These are phyloP conservation scores for Prunella strophiata DNA, from an alignment of 2,797 vertebrate species.

Conservation along the genomic window DNA sequence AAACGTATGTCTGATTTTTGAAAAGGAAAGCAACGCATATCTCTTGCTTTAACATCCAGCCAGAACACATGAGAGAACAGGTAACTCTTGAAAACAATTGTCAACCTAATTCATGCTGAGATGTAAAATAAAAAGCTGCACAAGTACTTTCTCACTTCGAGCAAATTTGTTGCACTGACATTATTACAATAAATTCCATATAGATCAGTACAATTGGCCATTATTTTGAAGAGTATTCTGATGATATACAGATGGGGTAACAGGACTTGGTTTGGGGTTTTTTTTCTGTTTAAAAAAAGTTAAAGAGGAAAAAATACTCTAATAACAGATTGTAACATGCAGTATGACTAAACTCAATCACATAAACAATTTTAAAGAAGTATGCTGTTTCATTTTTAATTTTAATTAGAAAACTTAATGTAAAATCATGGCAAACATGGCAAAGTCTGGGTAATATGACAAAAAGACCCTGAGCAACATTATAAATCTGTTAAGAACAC, in stretches of 20 bases:
- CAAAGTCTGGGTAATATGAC: conserved; percentile 22
- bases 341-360: conserved; percentile 12
- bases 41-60: background rate
- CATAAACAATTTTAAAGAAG: conserved; percentile 32
- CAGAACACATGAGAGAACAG: background rate
- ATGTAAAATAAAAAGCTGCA: background rate
- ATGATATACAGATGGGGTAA: background rate
- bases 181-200: conserved; percentile 16
- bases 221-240: conserved; percentile 44
- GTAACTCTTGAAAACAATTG: conserved; percentile 41
- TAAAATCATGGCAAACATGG: conserved; percentile 35
- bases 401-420: conserved; percentile 34
- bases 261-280: background rate
- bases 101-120: conserved; percentile 1
- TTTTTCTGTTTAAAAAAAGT: background rate
- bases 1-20: conserved; percentile 1
- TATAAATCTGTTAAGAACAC: conserved; percentile 61
- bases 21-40: background rate
- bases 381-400: conserved; percentile 2
- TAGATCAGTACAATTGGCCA: conserved; percentile 16
- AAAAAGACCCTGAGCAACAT: conserved; percentile 65
- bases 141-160: background rate
- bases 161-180: background rate
- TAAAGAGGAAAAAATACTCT: background rate
- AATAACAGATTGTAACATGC: conserved; percentile 9